phyloP scores from a whole-genome alignment of 2,113 vertebrate species.

The Columbina picui region DNA sequence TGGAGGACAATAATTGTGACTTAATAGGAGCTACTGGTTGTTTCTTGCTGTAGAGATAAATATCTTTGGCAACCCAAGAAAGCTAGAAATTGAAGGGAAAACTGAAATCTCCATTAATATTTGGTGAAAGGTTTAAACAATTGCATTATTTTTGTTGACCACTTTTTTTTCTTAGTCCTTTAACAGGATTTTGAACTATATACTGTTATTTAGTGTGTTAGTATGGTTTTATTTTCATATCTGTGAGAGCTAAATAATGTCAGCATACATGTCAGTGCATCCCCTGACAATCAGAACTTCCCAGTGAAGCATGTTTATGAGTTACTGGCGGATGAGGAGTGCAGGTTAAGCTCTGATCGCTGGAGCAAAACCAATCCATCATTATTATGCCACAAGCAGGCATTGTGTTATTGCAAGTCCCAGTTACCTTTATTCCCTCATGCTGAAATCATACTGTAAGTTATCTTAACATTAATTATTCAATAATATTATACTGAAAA shows the following conservation, averaged over 20 bases:
- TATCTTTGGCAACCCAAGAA: neutral
- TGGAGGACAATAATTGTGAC: neutral
- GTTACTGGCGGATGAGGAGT: neutral
- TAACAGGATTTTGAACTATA: neutral
- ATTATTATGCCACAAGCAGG: neutral
- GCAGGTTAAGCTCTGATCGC: neutral
- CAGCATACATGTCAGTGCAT: neutral
- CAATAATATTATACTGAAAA: conserved; percentile 37
- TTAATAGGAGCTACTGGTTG: neutral
- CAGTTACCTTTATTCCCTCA: conserved; percentile 27
- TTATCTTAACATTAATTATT: conserved; percentile 62
- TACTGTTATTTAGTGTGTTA: neutral
- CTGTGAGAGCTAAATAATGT: neutral
- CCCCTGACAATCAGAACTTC: neutral
- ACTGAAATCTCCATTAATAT: neutral
- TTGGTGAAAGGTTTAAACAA: neutral
- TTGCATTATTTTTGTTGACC: neutral
- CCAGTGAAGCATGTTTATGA: neutral
- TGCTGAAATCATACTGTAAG: conserved; percentile 6
- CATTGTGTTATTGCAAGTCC: conserved; percentile 35
- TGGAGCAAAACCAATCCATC: conserved; percentile 4
- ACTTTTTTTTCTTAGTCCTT: neutral
- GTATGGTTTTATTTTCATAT: neutral
- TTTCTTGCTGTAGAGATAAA: neutral
- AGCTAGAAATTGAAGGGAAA: neutral